Percentiles rank a stretch among this genome's conserved stretches.
Conservation (phyloP, 2,797 vertebrate genomes). For the Fringilla coelebs region DNA sequence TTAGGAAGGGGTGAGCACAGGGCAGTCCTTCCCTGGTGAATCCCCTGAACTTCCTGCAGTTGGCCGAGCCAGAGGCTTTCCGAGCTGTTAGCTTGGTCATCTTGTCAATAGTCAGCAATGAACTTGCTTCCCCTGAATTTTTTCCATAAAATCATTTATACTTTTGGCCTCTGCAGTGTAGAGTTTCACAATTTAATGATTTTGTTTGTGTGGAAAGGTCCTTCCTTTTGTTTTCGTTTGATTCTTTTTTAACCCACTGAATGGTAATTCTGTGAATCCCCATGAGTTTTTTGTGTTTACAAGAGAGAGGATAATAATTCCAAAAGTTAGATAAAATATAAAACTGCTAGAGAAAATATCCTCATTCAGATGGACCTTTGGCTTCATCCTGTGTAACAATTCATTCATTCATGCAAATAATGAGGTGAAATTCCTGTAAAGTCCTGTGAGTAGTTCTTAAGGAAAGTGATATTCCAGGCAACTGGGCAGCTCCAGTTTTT, state of each 20-base stretch:
- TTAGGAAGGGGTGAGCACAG: neutral
- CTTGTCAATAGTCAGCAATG: neutral
- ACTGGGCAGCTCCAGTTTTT: neutral
- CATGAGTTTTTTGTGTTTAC: constrained; percentile 16
- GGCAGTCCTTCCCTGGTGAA: neutral
- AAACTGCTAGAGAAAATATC: neutral
- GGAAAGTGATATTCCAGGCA: neutral
- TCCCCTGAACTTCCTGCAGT: neutral
- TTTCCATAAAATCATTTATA: constrained; percentile 15
- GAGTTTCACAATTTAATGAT: constrained; percentile 51
- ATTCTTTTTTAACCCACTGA: neutral
- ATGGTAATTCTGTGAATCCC: neutral
- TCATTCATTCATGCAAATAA: neutral
- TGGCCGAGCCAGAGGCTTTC: neutral
- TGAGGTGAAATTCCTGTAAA: constrained; percentile 26
- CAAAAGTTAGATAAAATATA: neutral
- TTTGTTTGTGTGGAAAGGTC: constrained; percentile 53
- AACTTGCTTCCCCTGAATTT: constrained; percentile 11
- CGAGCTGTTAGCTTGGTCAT: neutral
- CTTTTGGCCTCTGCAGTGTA: neutral
- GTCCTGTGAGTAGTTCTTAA: neutral
- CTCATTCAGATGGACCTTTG: neutral
- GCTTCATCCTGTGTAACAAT: neutral
- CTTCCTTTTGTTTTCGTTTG: neutral
- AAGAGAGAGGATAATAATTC: neutral